A percentile compares a stretch with the other conserved stretches of the same genome.
Conservation (phyloP, 2,113 vertebrate genomes). For the Platichthys flesus region DNA sequence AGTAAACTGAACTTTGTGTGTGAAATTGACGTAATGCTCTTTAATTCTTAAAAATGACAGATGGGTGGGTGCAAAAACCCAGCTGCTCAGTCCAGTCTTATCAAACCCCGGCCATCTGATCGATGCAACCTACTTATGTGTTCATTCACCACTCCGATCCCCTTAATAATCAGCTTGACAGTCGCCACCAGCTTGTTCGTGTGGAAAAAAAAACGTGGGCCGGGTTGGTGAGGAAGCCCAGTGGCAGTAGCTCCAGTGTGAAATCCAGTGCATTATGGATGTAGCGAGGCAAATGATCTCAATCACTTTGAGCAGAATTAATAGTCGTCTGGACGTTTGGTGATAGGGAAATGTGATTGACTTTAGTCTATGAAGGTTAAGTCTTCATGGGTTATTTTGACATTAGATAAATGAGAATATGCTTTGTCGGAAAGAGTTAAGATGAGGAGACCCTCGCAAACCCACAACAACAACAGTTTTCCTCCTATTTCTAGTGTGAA, state of each 20-base stretch:
- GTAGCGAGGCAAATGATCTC: conserved; percentile 39
- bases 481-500: too few species aligned
- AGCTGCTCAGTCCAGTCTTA: background rate
- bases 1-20: background rate
- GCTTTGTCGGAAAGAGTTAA: too few species aligned
- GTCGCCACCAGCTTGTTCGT: conserved; percentile 7
- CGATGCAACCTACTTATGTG: conserved; percentile 8
- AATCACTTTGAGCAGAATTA: background rate
- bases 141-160: conserved; percentile 19
- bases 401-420: too few species aligned
- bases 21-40: background rate
- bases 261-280: conserved; percentile 15
- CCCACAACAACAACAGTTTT: too few species aligned
- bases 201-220: background rate
- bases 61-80: conserved; percentile 6
- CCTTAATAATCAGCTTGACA: conserved; percentile 30
- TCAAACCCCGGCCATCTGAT: conserved; percentile 16
- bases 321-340: background rate
- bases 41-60: conserved; percentile 7
- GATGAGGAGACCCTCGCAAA: too few species aligned
- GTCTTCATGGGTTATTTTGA: background rate
- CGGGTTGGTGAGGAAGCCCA: background rate
- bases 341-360: too few species aligned
- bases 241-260: background rate
- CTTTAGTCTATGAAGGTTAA: background rate